phyloP scores from a whole-genome alignment of 2,797 vertebrate species.

The Vipera latastei region DNA sequence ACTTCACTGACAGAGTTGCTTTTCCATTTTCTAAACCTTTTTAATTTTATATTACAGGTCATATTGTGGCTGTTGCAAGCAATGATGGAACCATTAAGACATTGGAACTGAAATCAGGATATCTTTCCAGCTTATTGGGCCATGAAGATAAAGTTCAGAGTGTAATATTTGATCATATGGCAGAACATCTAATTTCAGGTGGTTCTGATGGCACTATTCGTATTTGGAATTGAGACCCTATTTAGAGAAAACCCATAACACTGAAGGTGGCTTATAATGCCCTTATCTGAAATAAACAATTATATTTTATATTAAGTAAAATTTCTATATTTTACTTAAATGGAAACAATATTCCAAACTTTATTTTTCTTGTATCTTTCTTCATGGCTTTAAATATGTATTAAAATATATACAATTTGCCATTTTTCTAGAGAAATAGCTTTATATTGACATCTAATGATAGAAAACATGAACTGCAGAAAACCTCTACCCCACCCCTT shows the following conservation, averaged over 20 bases:
- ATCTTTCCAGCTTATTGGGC: constrained; percentile 67
- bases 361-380: constrained; percentile 35
- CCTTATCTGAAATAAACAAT: background rate
- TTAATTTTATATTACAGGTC: constrained; percentile 60
- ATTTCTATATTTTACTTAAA: constrained; percentile 40
- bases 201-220: constrained; percentile 69
- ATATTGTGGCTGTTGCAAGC: constrained; percentile 75
- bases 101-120: constrained; percentile 66
- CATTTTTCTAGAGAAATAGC: constrained; percentile 62
- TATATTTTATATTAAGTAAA: background rate
- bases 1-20: background rate
- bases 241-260: background rate
- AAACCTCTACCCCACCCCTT: constrained; percentile 12
- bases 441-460: constrained; percentile 79
- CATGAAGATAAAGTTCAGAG: constrained; percentile 70
- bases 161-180: constrained; percentile 69
- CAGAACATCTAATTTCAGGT: constrained; percentile 73
- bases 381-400: constrained; percentile 1
- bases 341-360: constrained; percentile 47
- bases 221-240: constrained; percentile 59
- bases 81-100: constrained; percentile 73
- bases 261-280: background rate
- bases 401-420: background rate
- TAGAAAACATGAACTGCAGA: constrained; percentile 73
- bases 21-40: background rate